Evolutionary conservation across 2,113 vertebrate species (phyloP).

Genomic region (Nothoprocta perdicaria): DNA sequence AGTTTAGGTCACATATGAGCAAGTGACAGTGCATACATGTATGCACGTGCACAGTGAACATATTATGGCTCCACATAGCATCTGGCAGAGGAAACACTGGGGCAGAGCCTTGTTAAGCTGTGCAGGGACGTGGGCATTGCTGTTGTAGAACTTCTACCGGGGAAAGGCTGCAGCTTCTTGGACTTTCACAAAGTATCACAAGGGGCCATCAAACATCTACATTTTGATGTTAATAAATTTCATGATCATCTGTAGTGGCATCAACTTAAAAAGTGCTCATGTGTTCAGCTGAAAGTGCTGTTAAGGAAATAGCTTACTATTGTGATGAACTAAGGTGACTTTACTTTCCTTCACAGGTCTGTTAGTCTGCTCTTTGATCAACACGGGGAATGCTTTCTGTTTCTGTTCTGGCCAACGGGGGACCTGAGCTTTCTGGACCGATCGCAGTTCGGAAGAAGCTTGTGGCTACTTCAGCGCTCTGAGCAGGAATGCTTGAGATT

Average conservation of each 20-base stretch:
- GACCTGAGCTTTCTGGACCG: background rate
- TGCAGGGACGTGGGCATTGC: accelerated
- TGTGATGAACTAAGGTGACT: background rate
- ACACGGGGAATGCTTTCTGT: background rate
- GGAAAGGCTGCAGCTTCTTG: background rate
- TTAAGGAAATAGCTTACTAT: background rate
- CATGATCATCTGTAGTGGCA: background rate
- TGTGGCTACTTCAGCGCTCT: background rate
- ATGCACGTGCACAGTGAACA: background rate
- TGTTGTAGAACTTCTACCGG: background rate
- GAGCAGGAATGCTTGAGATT: background rate
- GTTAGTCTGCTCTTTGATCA: background rate
- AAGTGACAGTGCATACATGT: accelerated
- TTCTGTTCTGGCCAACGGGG: background rate
- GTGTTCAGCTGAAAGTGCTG: background rate
- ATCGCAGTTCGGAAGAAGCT: background rate
- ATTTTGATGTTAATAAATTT: background rate
- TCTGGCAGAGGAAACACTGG: background rate
- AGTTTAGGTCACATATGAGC: background rate
- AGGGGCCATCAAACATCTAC: background rate
- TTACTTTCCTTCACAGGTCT: background rate
- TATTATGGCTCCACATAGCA: background rate
- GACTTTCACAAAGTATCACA: background rate
- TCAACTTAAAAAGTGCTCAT: background rate
- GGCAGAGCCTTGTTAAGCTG: background rate